Conservation (phyloP, 1,140 invertebrate species). For the Aphelenchoides besseyi region DNA sequence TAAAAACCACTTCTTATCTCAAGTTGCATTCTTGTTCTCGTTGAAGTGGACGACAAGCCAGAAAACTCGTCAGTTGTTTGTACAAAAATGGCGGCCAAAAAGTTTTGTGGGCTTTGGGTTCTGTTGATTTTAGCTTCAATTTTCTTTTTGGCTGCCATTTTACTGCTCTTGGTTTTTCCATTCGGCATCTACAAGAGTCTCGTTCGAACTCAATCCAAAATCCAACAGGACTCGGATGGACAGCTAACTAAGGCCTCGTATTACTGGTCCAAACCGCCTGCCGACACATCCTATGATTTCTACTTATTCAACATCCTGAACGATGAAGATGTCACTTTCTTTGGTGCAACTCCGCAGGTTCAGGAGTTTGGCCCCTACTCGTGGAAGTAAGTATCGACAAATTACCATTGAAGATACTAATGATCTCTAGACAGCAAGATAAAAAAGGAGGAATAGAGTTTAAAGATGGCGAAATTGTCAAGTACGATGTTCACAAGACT, state of each 20-base stretch:
- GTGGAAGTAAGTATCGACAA: slow-evolving; percentile 12
- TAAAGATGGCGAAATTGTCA: background rate
- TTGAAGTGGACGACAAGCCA: no score
- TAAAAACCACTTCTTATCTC: background rate
- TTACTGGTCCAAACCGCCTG: slow-evolving; percentile 28
- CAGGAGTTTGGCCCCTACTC: slow-evolving; percentile 13
- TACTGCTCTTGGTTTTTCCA: slow-evolving; percentile 15
- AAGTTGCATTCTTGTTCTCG: no score
- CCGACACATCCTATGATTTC: slow-evolving; percentile 24
- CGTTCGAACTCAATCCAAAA: background rate
- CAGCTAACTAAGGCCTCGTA: slow-evolving; percentile 23
- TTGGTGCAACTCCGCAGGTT: slow-evolving; percentile 12
- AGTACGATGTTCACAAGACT: slow-evolving; percentile 5
- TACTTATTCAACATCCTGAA: slow-evolving; percentile 19
- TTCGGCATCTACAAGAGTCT: slow-evolving; percentile 2
- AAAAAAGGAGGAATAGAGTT: slow-evolving; percentile 12
- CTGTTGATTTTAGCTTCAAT: slow-evolving; percentile 13
- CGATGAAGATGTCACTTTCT: slow-evolving; percentile 12
- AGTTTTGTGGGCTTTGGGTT: background rate
- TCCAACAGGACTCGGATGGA: slow-evolving; percentile 22
- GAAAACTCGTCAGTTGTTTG: slow-evolving; percentile 7
- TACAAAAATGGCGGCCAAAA: slow-evolving; percentile 16
- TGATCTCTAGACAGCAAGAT: slow-evolving; percentile 8
- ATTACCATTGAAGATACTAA: background rate
- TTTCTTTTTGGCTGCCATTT: slow-evolving; percentile 15